Evolutionary conservation across 1,140 invertebrate species (phyloP).

Genomic region (Saccostrea echinata): DNA sequence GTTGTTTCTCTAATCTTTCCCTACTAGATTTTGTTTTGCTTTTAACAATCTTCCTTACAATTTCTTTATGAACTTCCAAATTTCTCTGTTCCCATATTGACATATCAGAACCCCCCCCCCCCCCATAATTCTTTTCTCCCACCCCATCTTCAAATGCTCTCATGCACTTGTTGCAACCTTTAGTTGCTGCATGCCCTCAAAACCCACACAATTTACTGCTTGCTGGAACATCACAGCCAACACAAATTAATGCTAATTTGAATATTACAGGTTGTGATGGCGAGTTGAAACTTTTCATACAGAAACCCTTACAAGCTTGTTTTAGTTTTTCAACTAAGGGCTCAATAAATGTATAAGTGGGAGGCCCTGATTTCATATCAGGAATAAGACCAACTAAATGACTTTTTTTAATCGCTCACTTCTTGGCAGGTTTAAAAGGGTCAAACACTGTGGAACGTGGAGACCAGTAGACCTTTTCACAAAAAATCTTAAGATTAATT

Average conservation of each 20-base stretch:
- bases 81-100: neutral
- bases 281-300: neutral
- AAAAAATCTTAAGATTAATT: too few species aligned
- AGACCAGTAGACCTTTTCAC: too few species aligned
- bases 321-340: conserved; percentile 54
- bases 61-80: conserved; percentile 10
- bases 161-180: conserved; percentile 56
- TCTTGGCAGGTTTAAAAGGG: conserved; percentile 39
- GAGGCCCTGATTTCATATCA: conserved; percentile 54
- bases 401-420: conserved; percentile 43
- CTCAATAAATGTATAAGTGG: conserved; percentile 46
- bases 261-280: neutral
- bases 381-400: conserved; percentile 52
- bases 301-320: conserved; percentile 43
- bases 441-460: neutral
- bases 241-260: conserved; percentile 55
- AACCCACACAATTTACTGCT: conserved; percentile 60
- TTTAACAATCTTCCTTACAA: neutral
- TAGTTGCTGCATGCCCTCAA: conserved; percentile 46
- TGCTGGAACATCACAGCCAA: conserved; percentile 58
- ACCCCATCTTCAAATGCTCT: conserved; percentile 42
- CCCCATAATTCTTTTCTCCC: conserved; percentile 47
- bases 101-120: conserved; percentile 37
- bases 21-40: conserved; percentile 5
- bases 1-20: conserved; percentile 20